phyloP scores from a whole-genome alignment of 2,113 vertebrate genomes.

The Tupaia tana region DNA sequence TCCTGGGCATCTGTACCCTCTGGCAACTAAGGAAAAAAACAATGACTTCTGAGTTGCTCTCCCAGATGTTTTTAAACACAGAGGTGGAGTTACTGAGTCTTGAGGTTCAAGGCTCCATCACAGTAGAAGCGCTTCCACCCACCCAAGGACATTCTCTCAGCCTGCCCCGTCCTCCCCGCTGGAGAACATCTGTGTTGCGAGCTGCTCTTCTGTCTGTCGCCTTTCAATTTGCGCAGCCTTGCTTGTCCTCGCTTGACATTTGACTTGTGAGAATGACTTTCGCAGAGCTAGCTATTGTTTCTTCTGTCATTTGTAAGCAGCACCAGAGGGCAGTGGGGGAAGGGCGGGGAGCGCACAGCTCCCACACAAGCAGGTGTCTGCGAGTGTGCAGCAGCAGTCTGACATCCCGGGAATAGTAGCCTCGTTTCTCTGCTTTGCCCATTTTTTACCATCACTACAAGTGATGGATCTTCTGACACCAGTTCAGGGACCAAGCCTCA shows the following conservation, averaged over 20 bases:
- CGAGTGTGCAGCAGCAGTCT: not conserved
- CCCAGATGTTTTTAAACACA: slow-evolving; percentile 43
- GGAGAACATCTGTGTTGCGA: not conserved
- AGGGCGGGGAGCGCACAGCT: not conserved
- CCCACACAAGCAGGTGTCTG: not conserved
- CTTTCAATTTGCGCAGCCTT: slow-evolving; percentile 22
- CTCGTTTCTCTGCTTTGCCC: not conserved
- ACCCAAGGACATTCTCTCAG: not conserved
- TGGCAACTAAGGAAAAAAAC: no score
- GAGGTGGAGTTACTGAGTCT: not conserved
- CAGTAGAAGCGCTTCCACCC: slow-evolving; percentile 43
- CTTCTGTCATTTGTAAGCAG: slow-evolving; percentile 19
- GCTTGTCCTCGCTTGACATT: slow-evolving; percentile 23
- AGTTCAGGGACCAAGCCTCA: not conserved
- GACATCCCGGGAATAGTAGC: not conserved
- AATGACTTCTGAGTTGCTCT: not conserved
- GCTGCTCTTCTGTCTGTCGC: not conserved
- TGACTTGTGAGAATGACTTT: slow-evolving; percentile 47
- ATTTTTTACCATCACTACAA: not conserved
- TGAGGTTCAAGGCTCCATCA: slow-evolving; percentile 27
- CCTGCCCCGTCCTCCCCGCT: not conserved
- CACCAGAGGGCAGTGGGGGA: not conserved
- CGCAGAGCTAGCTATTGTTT: slow-evolving; percentile 29
- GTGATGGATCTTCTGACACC: not conserved
- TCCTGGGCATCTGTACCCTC: no score